These are phyloP conservation scores for Pseudochirops corinnae DNA, from an alignment of 2,797 vertebrate genomes.

Conservation along the genomic window DNA sequence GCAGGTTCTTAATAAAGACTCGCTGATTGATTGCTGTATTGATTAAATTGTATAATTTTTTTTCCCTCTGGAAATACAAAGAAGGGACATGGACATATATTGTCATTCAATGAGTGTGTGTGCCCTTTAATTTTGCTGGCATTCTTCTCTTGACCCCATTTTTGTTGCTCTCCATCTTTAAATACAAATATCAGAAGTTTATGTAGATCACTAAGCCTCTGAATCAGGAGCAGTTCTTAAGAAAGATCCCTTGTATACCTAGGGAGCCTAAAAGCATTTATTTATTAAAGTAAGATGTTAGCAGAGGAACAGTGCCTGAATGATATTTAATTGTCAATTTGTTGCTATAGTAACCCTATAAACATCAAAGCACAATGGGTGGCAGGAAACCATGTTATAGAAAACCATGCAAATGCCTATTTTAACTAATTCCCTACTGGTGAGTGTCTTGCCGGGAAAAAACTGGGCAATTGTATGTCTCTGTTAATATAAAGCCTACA, in stretches of 20 bases:
- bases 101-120: neutral
- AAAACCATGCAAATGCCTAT: constrained; percentile 39
- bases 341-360: constrained; percentile 69
- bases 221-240: constrained; percentile 17
- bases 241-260: neutral
- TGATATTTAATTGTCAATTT: constrained; percentile 67
- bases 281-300: constrained; percentile 44
- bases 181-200: neutral
- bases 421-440: constrained; percentile 43
- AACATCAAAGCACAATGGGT: constrained; percentile 25
- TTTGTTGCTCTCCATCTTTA: neutral
- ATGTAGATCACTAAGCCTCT: neutral
- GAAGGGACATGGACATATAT: neutral
- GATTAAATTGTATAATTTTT: neutral
- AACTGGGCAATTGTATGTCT: neutral
- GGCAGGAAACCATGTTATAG: constrained; percentile 51
- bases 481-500: constrained; percentile 41
- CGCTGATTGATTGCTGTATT: neutral
- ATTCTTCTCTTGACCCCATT: constrained; percentile 8
- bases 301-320: constrained; percentile 20
- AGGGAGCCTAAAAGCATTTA: constrained; percentile 47
- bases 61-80: neutral
- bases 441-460: constrained; percentile 1
- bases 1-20: neutral
- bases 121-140: constrained; percentile 25